Conservation (phyloP, 2,888 invertebrate species). For the Geotrupes spiniger region DNA sequence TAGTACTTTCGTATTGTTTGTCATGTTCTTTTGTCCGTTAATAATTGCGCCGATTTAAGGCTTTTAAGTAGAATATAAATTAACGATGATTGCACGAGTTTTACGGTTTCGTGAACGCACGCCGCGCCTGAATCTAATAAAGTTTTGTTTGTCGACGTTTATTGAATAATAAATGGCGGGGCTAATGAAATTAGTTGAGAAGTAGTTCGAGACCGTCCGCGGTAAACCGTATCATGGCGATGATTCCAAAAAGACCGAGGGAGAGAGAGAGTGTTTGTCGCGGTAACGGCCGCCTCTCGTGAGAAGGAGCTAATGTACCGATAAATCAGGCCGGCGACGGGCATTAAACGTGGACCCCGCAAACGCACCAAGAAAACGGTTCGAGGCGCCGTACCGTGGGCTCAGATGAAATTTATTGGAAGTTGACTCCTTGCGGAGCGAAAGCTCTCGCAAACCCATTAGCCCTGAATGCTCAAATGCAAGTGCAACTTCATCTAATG, state of each 20-base stretch:
- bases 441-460: slow-evolving; percentile 20
- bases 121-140: no score
- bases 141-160: slow-evolving; percentile 8
- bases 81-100: no score
- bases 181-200: slow-evolving; percentile 23
- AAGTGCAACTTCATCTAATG: slow-evolving; percentile 5
- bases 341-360: slow-evolving; percentile 30
- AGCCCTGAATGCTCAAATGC: slow-evolving; percentile 19
- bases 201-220: slow-evolving; percentile 10
- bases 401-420: slow-evolving; percentile 2
- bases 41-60: no score
- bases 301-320: slow-evolving; percentile 35
- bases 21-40: no score
- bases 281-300: slow-evolving; percentile 11
- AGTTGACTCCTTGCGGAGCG: slow-evolving; percentile 10
- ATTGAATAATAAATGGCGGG: slow-evolving; percentile 23
- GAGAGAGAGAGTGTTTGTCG: slow-evolving; percentile 4
- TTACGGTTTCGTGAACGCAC: no score
- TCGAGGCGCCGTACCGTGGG: not conserved
- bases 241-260: not conserved
- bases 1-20: no score
- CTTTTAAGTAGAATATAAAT: no score
- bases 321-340: slow-evolving; percentile 37
- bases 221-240: not conserved
- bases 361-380: not conserved